Conservation (phyloP, 2,113 vertebrate genomes). For the Prunella fulvescens region DNA sequence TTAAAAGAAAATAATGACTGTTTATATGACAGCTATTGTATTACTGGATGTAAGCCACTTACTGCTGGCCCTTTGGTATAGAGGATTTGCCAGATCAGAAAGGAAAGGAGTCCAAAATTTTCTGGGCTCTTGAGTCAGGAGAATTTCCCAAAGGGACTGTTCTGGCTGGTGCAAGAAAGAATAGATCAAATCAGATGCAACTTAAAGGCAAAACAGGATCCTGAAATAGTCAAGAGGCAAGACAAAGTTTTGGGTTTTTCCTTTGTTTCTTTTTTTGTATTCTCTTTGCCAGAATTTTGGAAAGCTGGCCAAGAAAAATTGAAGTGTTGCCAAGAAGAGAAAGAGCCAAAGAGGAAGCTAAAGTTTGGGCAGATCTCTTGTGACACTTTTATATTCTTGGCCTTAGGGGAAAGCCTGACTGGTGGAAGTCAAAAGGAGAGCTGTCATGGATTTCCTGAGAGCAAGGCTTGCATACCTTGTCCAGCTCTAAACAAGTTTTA, state of each 20-base stretch:
- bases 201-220: neutral
- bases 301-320: neutral
- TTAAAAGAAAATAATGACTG: neutral
- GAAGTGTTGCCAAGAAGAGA: neutral
- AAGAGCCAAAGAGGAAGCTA: constrained; percentile 5
- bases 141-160: neutral
- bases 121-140: neutral
- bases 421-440: neutral
- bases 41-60: neutral
- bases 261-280: neutral
- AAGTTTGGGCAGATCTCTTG: constrained; percentile 3
- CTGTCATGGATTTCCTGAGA: neutral
- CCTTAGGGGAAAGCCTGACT: neutral
- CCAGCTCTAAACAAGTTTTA: neutral
- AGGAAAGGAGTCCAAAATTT: neutral
- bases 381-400: neutral
- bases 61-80: neutral
- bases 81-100: neutral
- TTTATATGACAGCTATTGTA: neutral
- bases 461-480: neutral
- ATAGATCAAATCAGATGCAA: neutral
- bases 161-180: neutral
- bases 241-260: neutral
- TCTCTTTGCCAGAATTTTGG: neutral
- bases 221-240: neutral